Evolutionary conservation across 2,888 invertebrate species (phyloP).

Genomic region (Hofmannophila pseudospretella): DNA sequence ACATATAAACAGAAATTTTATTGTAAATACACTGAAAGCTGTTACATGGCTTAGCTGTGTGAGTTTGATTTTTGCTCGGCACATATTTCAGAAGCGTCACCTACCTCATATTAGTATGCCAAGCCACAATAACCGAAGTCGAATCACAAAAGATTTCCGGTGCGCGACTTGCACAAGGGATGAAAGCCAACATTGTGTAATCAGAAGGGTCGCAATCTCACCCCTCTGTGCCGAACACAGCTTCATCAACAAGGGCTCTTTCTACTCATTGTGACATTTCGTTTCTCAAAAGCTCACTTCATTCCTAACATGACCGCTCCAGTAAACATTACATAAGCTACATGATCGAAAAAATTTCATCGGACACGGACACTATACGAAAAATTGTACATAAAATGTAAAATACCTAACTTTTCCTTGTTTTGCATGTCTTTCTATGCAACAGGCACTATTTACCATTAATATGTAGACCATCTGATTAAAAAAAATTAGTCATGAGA

Average conservation of each 20-base stretch:
- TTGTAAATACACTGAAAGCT: no score
- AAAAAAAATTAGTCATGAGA: no score
- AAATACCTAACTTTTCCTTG: no score
- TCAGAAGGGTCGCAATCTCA: constrained; percentile 76
- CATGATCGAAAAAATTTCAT: neutral
- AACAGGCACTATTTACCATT: no score
- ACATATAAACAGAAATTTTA: no score
- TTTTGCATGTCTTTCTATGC: no score
- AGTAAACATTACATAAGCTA: neutral
- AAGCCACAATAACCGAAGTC: constrained; percentile 72
- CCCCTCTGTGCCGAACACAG: constrained; percentile 65
- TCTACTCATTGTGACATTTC: constrained; percentile 66
- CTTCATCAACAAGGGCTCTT: constrained; percentile 73
- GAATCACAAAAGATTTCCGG: constrained; percentile 78
- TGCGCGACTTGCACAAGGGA: constrained; percentile 74
- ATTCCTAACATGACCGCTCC: constrained; percentile 13
- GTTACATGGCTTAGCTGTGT: neutral
- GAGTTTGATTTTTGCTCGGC: constrained; percentile 20
- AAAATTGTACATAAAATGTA: no score
- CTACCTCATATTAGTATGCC: constrained; percentile 71
- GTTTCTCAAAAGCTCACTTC: constrained; percentile 44
- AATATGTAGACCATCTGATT: no score
- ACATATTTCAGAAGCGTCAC: constrained; percentile 59
- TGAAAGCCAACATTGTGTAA: constrained; percentile 77
- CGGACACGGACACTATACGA: no score